Evolutionary conservation across 2,113 vertebrate species (phyloP).

Genomic region (Hypanus sabinus): DNA sequence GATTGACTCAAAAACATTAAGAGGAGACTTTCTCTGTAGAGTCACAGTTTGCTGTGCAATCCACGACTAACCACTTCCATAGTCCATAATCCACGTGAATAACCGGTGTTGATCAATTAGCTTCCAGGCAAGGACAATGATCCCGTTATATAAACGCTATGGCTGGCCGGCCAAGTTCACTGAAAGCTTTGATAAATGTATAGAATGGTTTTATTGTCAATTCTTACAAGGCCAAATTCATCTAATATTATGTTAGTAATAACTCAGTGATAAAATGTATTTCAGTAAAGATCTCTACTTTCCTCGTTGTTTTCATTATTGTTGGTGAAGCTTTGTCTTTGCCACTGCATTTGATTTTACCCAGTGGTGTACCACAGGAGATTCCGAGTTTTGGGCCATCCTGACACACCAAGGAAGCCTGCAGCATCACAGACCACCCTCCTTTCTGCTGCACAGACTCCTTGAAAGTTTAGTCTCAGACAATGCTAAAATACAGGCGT

Average conservation of each 20-base stretch:
- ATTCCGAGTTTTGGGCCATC: neutral
- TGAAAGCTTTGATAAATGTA: constrained; percentile 6
- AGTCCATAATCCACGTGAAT: too few relatives aligned
- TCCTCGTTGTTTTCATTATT: neutral
- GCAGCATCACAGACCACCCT: too few relatives aligned
- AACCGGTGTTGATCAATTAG: neutral
- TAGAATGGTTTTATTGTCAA: neutral
- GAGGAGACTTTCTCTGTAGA: too few relatives aligned
- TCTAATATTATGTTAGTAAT: neutral
- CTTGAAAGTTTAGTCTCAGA: too few relatives aligned
- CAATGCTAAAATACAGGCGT: too few relatives aligned
- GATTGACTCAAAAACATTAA: too few relatives aligned
- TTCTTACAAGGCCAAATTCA: neutral
- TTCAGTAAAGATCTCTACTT: neutral
- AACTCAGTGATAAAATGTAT: neutral
- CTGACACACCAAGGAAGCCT: neutral
- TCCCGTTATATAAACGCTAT: neutral
- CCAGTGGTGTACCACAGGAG: neutral
- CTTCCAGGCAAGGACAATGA: neutral
- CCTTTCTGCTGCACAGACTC: too few relatives aligned
- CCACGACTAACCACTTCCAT: neutral
- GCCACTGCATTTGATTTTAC: neutral
- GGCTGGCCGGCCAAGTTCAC: neutral
- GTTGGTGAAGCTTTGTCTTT: neutral
- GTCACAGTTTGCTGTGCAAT: neutral